A percentile compares a stretch with the other conserved stretches of the same genome.
These are phyloP conservation scores for Perognathus longimembris DNA, from an alignment of 2,113 vertebrate species.

Conservation along the genomic window DNA sequence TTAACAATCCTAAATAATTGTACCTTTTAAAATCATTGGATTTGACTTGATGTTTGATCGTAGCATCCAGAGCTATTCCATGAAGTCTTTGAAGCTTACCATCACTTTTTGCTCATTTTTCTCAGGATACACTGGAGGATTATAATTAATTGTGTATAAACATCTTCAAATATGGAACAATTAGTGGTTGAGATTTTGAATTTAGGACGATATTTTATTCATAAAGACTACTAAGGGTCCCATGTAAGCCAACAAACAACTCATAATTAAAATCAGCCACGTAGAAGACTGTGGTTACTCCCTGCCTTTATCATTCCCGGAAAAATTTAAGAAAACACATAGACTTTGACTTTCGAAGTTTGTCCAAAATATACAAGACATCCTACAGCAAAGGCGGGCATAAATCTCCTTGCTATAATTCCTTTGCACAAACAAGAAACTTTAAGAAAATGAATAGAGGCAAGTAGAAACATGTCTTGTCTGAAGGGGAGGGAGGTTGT, in stretches of 20 bases:
- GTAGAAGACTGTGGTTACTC: neutral
- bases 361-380: neutral
- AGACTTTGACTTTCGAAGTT: neutral
- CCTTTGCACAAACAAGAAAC: too few relatives aligned
- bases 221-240: neutral
- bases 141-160: neutral
- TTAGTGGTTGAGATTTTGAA: neutral
- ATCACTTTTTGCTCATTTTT: neutral
- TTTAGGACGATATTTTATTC: neutral
- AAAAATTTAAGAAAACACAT: neutral
- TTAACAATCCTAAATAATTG: neutral
- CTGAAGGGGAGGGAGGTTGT: too few relatives aligned
- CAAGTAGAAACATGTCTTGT: too few relatives aligned
- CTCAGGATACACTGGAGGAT: neutral
- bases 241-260: neutral
- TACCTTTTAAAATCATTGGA: neutral
- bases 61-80: neutral
- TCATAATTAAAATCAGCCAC: neutral
- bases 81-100: neutral
- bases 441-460: too few relatives aligned
- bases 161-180: neutral
- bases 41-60: neutral
- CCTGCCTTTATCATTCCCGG: neutral
- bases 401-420: too few relatives aligned
- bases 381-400: neutral